These are phyloP conservation scores for Rhyacichthys aspro DNA, from an alignment of 2,797 vertebrate species.

Conservation along the genomic window DNA sequence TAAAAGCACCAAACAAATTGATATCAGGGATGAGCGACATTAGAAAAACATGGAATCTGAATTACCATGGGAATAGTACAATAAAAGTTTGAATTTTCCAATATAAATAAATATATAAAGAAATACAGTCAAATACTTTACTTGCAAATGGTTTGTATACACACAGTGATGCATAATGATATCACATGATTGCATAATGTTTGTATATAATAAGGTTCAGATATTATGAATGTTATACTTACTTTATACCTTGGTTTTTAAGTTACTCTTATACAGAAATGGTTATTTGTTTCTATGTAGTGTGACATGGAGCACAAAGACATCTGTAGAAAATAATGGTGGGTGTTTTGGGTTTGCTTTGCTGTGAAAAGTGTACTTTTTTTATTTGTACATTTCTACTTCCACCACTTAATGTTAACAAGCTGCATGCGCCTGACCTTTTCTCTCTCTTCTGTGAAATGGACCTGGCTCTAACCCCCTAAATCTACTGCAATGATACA, in stretches of 20 bases:
- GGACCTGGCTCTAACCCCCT: conserved; percentile 1
- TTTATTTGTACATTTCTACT: background rate
- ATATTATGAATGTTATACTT: too few species aligned
- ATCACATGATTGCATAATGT: too few species aligned
- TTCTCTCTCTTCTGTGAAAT: conserved; percentile 6
- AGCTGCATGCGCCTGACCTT: background rate
- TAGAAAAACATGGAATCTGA: too few species aligned
- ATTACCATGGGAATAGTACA: too few species aligned
- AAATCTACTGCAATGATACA: background rate
- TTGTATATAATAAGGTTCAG: too few species aligned
- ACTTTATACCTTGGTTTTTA: too few species aligned
- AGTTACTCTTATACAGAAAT: background rate
- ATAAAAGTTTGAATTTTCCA: too few species aligned
- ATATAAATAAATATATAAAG: too few species aligned
- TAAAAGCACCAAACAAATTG: background rate
- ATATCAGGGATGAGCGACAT: background rate
- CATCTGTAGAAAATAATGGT: background rate
- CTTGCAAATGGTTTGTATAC: too few species aligned
- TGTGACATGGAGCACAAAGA: background rate
- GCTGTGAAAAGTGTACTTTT: conserved; percentile 1
- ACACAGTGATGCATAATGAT: too few species aligned
- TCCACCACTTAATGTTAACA: background rate
- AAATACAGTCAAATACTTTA: too few species aligned
- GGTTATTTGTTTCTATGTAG: background rate
- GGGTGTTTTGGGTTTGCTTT: conserved; percentile 1